These are phyloP conservation scores for Cochlearius cochlearius DNA, from an alignment of 2,113 vertebrate genomes.

Conservation along the genomic window DNA sequence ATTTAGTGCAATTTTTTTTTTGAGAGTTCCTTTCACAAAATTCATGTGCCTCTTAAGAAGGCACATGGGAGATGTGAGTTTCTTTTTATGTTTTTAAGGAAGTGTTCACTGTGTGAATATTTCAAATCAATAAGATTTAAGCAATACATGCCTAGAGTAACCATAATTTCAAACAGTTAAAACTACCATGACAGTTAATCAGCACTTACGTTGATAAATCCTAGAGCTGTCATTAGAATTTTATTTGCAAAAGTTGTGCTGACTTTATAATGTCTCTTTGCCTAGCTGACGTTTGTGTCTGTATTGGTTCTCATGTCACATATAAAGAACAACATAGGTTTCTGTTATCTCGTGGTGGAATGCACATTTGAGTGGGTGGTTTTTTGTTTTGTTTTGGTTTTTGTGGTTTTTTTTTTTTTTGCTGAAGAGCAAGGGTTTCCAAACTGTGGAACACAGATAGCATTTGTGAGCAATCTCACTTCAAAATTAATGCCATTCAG, in stretches of 20 bases:
- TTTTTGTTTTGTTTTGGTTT: no score
- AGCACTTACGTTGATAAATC: background rate
- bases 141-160: background rate
- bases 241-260: background rate
- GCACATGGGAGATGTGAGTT: background rate
- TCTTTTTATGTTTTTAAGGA: background rate
- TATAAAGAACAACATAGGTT: background rate
- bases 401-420: background rate
- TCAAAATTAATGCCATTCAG: background rate
- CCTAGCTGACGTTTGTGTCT: background rate
- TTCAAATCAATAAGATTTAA: background rate
- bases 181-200: background rate
- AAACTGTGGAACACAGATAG: background rate
- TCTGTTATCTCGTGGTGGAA: background rate
- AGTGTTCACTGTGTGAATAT: background rate
- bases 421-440: background rate
- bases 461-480: background rate
- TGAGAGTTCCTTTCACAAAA: background rate
- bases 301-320: background rate
- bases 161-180: background rate
- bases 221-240: background rate
- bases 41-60: background rate
- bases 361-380: background rate
- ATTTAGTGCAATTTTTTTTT: background rate
- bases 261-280: background rate